Evolutionary conservation across 2,888 invertebrate genomes (phyloP), one percentile per base, ranked within the genome.

Genomic region (Melanostoma scalare): DNA sequence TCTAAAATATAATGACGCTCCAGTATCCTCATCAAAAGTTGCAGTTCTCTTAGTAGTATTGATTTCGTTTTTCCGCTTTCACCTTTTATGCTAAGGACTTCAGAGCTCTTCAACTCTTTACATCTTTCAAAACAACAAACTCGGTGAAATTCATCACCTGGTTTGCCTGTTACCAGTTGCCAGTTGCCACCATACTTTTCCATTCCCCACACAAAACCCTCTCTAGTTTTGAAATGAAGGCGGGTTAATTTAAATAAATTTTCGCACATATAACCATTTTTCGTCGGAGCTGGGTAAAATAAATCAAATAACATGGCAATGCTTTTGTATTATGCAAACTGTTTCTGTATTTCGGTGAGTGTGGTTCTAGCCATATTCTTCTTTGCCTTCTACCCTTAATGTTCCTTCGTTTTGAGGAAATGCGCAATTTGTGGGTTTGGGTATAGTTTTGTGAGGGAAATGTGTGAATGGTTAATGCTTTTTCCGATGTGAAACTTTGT

Each of bases 291-390:
- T 20, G 31, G 20, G n/a, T 33, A 42, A 42, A 48, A 81, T 81
- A 81, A 81, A 81, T 81, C 76, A 81, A 76, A 81, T 42, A 72
- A 76, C 71, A 81, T 81, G 71, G 76, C 75, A 81, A 67, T 61
- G 71, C 67, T 61, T 72, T 61, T 81, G 60, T 81, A 10, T 68
- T 61, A 71, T 72, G 72, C 53, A 79, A 67, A 73, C 60, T n/a
- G 72, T 48, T 69, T 65, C 10, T 42, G 30, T 63, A 40, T 65
- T 44, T 52, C 46, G 38, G 58, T 36, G 46, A 44, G 50, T 56
- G 44, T 38, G 72, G 52, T 35, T 76, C 60, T 9, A 58, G 56
- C 50, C 33, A 30, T 60, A 52, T n/a, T 6, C 10, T 20, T n/a
- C 4, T n/a, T 35, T n/a, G 3, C 2, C 4, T 30, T 50, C 2